Percentiles rank a stretch among this genome's conserved stretches.
Evolutionary conservation across 2,113 vertebrate species (phyloP).

Genomic region (Misgurnus anguillicaudatus): DNA sequence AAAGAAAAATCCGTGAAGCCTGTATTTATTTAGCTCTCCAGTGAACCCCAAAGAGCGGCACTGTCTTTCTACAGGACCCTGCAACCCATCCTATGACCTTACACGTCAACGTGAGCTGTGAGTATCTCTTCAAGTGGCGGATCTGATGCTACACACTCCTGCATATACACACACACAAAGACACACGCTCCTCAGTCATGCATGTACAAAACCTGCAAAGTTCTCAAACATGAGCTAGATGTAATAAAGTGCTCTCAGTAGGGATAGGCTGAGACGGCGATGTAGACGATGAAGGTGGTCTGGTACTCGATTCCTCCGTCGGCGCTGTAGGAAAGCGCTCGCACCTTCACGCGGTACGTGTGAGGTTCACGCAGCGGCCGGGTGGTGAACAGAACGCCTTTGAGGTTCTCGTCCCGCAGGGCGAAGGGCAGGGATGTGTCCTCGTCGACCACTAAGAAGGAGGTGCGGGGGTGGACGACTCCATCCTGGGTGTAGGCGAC

Average conservation of each 20-base stretch:
- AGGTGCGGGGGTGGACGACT: slow-evolving; percentile 91
- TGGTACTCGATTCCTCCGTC: slow-evolving; percentile 88
- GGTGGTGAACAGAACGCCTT: slow-evolving; percentile 91
- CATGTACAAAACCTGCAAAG: background rate
- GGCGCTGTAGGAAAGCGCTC: slow-evolving; percentile 83
- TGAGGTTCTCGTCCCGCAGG: slow-evolving; percentile 90
- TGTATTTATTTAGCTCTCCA: background rate
- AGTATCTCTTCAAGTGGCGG: slow-evolving; percentile 58
- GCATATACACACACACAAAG: slow-evolving; percentile 14
- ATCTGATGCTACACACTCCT: slow-evolving; percentile 49
- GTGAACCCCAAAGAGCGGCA: background rate
- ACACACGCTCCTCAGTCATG: slow-evolving; percentile 16
- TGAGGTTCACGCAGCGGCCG: slow-evolving; percentile 79
- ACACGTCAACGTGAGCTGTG: slow-evolving; percentile 39
- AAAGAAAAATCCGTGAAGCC: background rate
- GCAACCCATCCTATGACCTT: slow-evolving; percentile 35
- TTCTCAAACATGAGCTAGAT: slow-evolving; percentile 1
- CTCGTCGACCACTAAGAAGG: slow-evolving; percentile 84
- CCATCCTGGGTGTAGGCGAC: slow-evolving; percentile 94
- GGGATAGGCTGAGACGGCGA: slow-evolving; percentile 93
- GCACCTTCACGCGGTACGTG: slow-evolving; percentile 91
- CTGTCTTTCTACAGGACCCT: background rate
- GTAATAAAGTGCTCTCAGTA: slow-evolving; percentile 80
- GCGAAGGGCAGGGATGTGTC: slow-evolving; percentile 84
- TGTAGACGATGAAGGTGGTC: slow-evolving; percentile 97